Evolutionary conservation across 1,140 invertebrate genomes (phyloP), one percentile per base, ranked within the genome.

Genomic region (Drosophila seguyi): DNA sequence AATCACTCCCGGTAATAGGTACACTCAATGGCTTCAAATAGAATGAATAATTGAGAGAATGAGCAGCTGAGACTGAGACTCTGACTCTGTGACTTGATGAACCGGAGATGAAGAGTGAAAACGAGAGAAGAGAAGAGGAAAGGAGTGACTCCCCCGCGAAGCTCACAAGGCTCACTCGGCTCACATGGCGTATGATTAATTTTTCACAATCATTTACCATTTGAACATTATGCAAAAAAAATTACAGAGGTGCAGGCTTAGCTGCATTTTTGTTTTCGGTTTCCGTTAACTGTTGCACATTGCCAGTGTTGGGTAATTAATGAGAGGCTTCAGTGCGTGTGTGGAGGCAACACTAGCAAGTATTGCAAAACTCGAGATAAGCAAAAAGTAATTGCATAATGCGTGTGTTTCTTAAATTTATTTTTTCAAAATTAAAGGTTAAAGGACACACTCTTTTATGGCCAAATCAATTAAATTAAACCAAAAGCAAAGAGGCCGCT

Each of bases 151-250:
- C 75, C 79, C 62, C 58, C 57, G 36, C 68, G 36, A 6, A 6
- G 7, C 44, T 45, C 20, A 25, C 20, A 4, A 22, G 31, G 50
- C 47, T 47, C 42, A 11, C 62, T n/a, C 4, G 29, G 50, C 62
- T 65, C 68, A 79, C 62, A 63, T 83, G 80, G 80, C 80, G 80
- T 84, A 82, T 82, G 80, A 84, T 82, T 82, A 82, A 82, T 83
- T 74, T 82, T 62, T 55, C 68, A 60, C 55, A 59, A 58, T 74
- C 66, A 58, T 61, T 67, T 83, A 27, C 34, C 60, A 73, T 73
- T 62, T 57, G 1, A 27, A 22, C 39, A 73, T 73, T 62, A 50
- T 69, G 77, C 72, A 72, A 59, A 75, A 69, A 69, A 71, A 71
- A 41, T 34, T 31, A 55, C 44, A 67, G 67, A 59, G 69, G 67